Conservation (phyloP, 2,888 invertebrate genomes). For the Ephialtes manifestator region DNA sequence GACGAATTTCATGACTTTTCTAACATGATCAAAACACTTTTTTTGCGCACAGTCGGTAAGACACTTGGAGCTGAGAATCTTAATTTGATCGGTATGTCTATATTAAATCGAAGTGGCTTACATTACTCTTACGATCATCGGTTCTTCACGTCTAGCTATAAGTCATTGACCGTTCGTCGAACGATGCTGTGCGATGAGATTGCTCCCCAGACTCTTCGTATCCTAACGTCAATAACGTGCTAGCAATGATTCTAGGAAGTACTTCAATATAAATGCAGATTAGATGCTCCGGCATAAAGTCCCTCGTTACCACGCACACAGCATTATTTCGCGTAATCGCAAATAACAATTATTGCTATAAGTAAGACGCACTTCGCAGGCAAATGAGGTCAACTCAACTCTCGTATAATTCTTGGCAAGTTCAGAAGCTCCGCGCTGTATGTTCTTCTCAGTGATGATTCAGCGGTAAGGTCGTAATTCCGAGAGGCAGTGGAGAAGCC, state of each 20-base stretch:
- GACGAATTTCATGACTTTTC: not conserved
- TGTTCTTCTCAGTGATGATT: constrained; percentile 52
- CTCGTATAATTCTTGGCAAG: constrained; percentile 59
- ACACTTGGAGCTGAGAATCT: not conserved
- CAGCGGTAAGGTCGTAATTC: constrained; percentile 56
- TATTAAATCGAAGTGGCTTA: not conserved
- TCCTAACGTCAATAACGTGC: constrained; percentile 36
- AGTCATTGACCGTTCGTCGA: constrained; percentile 53
- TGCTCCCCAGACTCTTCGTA: constrained; percentile 4
- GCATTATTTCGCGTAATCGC: constrained; percentile 64
- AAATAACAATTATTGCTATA: constrained; percentile 68
- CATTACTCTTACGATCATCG: not conserved
- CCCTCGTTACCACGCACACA: constrained; percentile 5
- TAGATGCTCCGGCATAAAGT: constrained; percentile 34
- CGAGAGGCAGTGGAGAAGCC: constrained; percentile 44
- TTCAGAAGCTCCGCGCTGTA: constrained; percentile 42
- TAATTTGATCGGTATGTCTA: not conserved
- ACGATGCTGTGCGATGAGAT: constrained; percentile 6
- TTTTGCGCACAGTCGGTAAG: not conserved
- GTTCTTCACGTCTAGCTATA: not conserved
- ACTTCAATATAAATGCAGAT: constrained; percentile 59
- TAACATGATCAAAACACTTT: not conserved
- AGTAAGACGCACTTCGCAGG: constrained; percentile 65
- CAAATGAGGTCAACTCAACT: constrained; percentile 68
- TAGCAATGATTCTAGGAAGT: constrained; percentile 58